Evolutionary conservation across 2,888 invertebrate species (phyloP).

Genomic region (Sicus ferrugineus): DNA sequence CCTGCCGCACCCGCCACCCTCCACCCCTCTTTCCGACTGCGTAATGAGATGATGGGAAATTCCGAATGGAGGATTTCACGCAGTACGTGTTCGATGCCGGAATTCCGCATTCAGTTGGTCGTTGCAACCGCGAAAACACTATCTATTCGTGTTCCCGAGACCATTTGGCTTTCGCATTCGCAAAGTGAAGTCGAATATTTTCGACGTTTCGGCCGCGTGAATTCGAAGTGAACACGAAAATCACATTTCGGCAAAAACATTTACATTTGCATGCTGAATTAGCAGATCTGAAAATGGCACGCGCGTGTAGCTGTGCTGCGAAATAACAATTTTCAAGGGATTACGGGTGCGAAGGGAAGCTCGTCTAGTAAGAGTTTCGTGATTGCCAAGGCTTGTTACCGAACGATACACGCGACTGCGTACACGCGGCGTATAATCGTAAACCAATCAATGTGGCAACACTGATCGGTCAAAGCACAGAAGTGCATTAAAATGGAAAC

Average conservation of each 20-base stretch:
- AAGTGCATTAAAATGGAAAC: slow-evolving; percentile 8
- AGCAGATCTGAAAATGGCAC: background rate
- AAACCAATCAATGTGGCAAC: slow-evolving; percentile 10
- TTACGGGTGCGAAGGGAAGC: background rate
- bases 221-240: slow-evolving; percentile 31
- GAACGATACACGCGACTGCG: background rate
- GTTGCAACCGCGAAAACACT: too few relatives aligned
- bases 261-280: slow-evolving; percentile 22
- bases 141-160: too few relatives aligned
- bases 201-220: slow-evolving; percentile 6
- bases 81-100: too few relatives aligned
- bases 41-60: too few relatives aligned
- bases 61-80: too few relatives aligned
- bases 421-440: background rate
- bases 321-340: background rate
- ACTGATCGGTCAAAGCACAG: background rate
- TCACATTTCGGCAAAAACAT: slow-evolving; percentile 24
- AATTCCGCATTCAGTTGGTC: too few relatives aligned
- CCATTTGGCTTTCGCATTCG: too few relatives aligned
- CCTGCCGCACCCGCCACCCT: too few relatives aligned
- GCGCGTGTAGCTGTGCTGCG: background rate
- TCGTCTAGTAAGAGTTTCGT: background rate
- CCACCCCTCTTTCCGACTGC: too few relatives aligned
- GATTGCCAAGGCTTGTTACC: slow-evolving; percentile 17
- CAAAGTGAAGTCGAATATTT: slow-evolving; percentile 65